These are phyloP conservation scores for Seira ritae DNA, from an alignment of 2,888 invertebrate genomes.

Conservation along the genomic window DNA sequence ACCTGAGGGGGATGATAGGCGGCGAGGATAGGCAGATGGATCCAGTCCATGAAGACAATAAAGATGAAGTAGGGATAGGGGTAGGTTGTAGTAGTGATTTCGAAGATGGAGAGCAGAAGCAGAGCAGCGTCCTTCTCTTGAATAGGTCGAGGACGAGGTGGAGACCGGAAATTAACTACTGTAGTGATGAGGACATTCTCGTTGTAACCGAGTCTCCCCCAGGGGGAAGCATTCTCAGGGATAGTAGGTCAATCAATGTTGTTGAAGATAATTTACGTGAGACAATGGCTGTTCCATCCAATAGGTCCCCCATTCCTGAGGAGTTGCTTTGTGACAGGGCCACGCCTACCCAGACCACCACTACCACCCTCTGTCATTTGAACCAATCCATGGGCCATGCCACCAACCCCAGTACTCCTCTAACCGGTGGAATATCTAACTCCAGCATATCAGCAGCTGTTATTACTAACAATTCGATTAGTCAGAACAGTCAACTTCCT, in stretches of 20 bases:
- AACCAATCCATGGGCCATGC: slow-evolving; percentile 29
- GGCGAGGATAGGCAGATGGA: neutral
- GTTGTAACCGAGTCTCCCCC: slow-evolving; percentile 11
- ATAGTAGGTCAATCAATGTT: slow-evolving; percentile 17
- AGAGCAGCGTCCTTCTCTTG: neutral
- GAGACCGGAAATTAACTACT: neutral
- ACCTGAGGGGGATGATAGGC: neutral
- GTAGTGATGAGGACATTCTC: slow-evolving; percentile 40
- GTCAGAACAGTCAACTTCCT: slow-evolving; percentile 32
- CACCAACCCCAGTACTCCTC: too few relatives aligned
- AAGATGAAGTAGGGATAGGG: neutral
- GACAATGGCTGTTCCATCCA: slow-evolving; percentile 62
- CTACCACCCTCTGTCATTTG: slow-evolving; percentile 19
- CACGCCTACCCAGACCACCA: slow-evolving; percentile 43
- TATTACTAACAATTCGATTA: slow-evolving; percentile 51
- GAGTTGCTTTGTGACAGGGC: slow-evolving; percentile 62
- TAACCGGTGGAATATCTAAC: slow-evolving; percentile 54
- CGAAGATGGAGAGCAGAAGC: neutral
- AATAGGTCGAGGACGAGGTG: neutral
- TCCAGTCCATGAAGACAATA: slow-evolving; percentile 9
- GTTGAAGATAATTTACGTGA: slow-evolving; percentile 20
- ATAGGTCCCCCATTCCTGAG: slow-evolving; percentile 72
- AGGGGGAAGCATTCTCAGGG: neutral
- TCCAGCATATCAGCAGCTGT: slow-evolving; percentile 42
- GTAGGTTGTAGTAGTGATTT: neutral